Evolutionary conservation across 2,113 vertebrate species (phyloP).

Genomic region (Pelodiscus sinensis): DNA sequence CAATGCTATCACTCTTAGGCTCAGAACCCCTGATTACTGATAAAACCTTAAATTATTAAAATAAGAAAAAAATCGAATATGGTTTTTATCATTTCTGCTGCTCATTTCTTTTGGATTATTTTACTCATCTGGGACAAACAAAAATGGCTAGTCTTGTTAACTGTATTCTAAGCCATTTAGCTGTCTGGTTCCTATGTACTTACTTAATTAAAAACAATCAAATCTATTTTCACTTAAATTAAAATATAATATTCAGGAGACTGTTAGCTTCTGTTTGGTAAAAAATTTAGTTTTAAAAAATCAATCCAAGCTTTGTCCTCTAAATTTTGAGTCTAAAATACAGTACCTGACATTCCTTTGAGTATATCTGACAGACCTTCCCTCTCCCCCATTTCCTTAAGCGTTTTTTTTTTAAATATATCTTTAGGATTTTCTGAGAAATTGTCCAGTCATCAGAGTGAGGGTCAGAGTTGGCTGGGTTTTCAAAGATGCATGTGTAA

Average conservation of each 20-base stretch:
- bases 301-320: background rate
- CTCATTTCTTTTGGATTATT: background rate
- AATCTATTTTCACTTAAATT: background rate
- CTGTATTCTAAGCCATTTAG: rapidly evolving
- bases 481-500: constrained; percentile 13
- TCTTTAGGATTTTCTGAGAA: background rate
- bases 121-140: background rate
- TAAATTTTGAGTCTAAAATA: background rate
- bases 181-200: background rate
- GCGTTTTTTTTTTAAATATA: background rate
- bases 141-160: background rate
- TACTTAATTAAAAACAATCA: background rate
- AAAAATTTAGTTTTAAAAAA: background rate
- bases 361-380: background rate
- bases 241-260: background rate
- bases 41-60: background rate
- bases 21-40: background rate
- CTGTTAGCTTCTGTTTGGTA: background rate
- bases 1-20: background rate
- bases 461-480: background rate
- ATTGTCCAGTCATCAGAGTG: background rate
- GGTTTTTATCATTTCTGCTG: background rate
- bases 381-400: background rate
- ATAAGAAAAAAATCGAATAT: background rate
- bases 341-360: background rate